Base-by-base conservation (phyloP, 2,888 invertebrate species). In the Eucriotettix oculatus region DNA sequence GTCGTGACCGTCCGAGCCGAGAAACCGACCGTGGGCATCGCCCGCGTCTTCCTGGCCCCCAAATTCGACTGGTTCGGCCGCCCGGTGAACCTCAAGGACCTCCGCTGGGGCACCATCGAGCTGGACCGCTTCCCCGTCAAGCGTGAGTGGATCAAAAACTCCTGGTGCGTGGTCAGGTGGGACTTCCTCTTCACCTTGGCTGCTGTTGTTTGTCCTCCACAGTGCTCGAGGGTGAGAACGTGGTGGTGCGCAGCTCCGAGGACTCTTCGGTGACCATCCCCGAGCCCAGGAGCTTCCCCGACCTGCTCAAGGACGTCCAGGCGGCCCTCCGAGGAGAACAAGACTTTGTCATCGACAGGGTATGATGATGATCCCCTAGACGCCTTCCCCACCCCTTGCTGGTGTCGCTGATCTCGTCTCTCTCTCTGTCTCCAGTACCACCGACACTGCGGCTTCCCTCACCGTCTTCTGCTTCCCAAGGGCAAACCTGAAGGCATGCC, bases 401-500 rank as follows among this genome's bases (percentile, higher is more conserved):
- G 2, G 48, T 7, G 3, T 14, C 48, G 2, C 3, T 48, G n/a
- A 2, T n/a, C 3, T 48, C 48, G 2, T 12, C 7, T 29, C 1
- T 58, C n/a, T 12, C 7, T 29, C 1, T 58, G 12, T 59, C 41
- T 60, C 10, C 58, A 65, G 58, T 54, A 64, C 53, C 43, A 63
- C 54, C 63, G 66, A 17, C 64, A 64, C 60, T 70, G 70, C 58
- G 70, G 69, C 43, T 67, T 66, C 63, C 69, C 70, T 10, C 66
- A 68, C 53, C 65, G 69, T 54, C 65, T 69, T 56, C 65, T 70
- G 29, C 62, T 69, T 10, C 69, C 70, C 52, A 68, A 68, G 63
- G 69, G 69, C 14, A 68, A 64, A 40, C 60, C 64, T 40, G 66
- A 67, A 57, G 70, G 70, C n/a, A 68, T 69, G 67, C 63, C 64